Evolutionary conservation across 2,113 vertebrate species (phyloP), one percentile per base, ranked within the genome.

Genomic region (Cygnus buccinator): DNA sequence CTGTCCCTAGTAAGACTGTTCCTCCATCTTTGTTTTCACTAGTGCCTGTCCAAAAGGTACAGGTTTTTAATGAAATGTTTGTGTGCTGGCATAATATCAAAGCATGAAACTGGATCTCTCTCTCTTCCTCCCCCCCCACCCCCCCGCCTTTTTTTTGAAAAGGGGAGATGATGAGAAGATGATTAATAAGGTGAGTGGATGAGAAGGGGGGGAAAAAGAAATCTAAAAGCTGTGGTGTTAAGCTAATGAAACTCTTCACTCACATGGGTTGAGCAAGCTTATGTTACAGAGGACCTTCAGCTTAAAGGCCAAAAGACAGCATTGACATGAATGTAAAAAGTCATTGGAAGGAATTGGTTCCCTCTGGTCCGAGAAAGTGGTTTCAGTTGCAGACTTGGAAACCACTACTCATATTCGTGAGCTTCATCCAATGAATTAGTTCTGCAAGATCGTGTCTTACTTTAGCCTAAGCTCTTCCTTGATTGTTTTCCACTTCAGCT

Each of bases 121-220:
- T 39, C 10, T 10, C 39, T 4, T 39, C 39, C 72, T 3, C 11
- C 37, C 39, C 72, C 3, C 9, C 11, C 2, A 0, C 1, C 14
- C 2, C 14, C 9, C 1, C 15, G 3, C 19, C 28, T 44, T 46
- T 68, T 31, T n/a, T 15, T 33, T n/a, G 28, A 41, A 21, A 67
- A 86, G 10, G 19, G 31, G 10, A 48, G 10, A 21, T 48, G 46
- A 48, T 48, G 46, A 48, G 46, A 48, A 48, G n/a, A 9, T 35
- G 22, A 26, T 73, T 84, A 61, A 43, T 39, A 58, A 55, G 25
- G 14, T 55, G 13, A 57, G 3, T 31, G 8, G 26, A 46, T 39
- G 11, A 13, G 8, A 19, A 3, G 7, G 8, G 2, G 31, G 33
- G 25, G 17, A 6, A 6, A 13, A 17, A 33, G 13, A 2, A 52